Conservation (phyloP, 2,888 invertebrate species). For the Caenorhabditis macrosperma region DNA sequence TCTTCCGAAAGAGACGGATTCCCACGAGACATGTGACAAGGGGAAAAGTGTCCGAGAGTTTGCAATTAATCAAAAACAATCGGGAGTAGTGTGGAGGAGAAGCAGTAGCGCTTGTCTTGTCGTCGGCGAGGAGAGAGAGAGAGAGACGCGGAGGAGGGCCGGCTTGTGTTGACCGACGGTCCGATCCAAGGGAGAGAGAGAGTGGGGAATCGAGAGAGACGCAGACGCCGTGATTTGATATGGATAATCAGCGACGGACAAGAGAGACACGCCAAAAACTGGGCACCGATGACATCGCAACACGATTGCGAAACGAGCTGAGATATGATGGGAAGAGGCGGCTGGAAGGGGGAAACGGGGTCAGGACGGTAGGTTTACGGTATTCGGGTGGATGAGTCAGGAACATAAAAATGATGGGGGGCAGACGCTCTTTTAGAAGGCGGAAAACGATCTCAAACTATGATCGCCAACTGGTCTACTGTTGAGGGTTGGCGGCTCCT, state of each 20-base stretch:
- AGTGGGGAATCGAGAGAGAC: conserved; percentile 2
- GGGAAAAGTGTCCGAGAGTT: not conserved
- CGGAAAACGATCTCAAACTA: not conserved
- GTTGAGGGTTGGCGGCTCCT: too few relatives aligned
- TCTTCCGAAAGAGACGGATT: not conserved
- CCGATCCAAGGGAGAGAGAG: conserved; percentile 6
- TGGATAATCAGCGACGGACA: conserved; percentile 46
- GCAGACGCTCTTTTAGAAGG: not conserved
- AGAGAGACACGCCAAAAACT: conserved; percentile 32
- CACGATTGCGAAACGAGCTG: conserved; percentile 38
- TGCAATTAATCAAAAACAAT: conserved; percentile 13
- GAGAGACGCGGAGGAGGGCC: not conserved
- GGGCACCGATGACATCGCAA: conserved; percentile 27
- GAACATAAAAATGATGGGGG: not conserved
- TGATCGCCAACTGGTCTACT: not conserved
- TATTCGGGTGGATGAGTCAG: conserved; percentile 24
- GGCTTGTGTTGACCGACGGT: conserved; percentile 36
- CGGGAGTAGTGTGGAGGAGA: not conserved
- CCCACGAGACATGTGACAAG: conserved; percentile 33
- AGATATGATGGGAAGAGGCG: not conserved
- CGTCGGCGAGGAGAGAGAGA: conserved; percentile 2
- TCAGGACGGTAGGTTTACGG: conserved; percentile 1
- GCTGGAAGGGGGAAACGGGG: not conserved
- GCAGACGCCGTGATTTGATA: conserved; percentile 50
- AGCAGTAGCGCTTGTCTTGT: conserved; percentile 12